These are phyloP conservation scores for Bolborhynchus lineola DNA, from an alignment of 2,113 vertebrate genomes.

Conservation along the genomic window DNA sequence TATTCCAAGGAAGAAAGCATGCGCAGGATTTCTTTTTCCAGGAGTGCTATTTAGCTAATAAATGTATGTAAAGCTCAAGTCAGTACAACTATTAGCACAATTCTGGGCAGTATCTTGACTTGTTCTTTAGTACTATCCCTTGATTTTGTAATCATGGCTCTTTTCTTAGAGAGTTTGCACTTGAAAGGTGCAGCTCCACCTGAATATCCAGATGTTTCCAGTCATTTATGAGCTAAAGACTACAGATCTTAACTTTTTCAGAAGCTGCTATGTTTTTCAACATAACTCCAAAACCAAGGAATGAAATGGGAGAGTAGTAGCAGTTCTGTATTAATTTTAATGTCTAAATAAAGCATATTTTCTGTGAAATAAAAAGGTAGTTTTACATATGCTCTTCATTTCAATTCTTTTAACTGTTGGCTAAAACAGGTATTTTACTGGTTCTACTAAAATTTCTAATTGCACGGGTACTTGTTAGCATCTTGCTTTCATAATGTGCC, in stretches of 20 bases:
- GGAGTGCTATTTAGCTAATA: not conserved
- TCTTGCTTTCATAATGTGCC: not conserved
- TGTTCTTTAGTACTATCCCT: not conserved
- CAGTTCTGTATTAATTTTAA: conserved; percentile 14
- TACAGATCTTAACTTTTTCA: not conserved
- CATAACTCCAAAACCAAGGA: conserved; percentile 69
- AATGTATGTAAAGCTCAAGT: not conserved
- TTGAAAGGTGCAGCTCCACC: not conserved
- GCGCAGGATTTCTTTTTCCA: not conserved
- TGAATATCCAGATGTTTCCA: not conserved
- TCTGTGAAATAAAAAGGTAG: not conserved
- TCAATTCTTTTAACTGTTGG: conserved; percentile 29
- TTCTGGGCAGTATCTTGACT: not conserved
- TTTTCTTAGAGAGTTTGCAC: not conserved
- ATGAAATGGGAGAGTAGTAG: conserved; percentile 41
- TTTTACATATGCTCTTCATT: not conserved
- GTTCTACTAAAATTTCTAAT: conserved; percentile 23
- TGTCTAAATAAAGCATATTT: not conserved
- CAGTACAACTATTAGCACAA: not conserved
- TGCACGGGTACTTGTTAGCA: not conserved
- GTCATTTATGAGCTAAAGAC: not conserved
- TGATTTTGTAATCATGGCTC: not conserved
- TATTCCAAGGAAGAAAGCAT: not conserved
- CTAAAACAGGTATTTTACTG: conserved; percentile 79
- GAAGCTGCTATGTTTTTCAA: not conserved